Percentiles rank a stretch among this genome's conserved stretches.
Evolutionary conservation across 2,888 invertebrate genomes (phyloP).

Genomic region (Drosophila parthenogenetica): DNA sequence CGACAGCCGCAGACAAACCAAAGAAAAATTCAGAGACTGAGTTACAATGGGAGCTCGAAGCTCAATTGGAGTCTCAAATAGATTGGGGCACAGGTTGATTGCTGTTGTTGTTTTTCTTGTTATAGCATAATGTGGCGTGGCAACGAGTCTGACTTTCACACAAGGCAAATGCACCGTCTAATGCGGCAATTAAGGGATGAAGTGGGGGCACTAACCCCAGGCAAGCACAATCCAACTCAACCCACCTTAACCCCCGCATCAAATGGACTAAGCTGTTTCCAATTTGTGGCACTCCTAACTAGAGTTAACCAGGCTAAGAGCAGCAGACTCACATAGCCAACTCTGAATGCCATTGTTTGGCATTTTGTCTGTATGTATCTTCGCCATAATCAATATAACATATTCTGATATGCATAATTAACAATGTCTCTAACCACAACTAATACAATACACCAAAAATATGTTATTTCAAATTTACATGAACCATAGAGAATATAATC

Average conservation of each 20-base stretch:
- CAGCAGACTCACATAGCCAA: slow-evolving; percentile 8
- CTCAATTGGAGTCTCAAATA: slow-evolving; percentile 32
- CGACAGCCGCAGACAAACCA: slow-evolving; percentile 65
- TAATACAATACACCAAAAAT: neutral
- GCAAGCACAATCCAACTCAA: neutral
- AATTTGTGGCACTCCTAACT: slow-evolving; percentile 43
- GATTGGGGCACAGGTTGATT: slow-evolving; percentile 32
- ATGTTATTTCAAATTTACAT: slow-evolving; percentile 18
- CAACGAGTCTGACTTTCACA: slow-evolving; percentile 56
- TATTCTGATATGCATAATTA: slow-evolving; percentile 27
- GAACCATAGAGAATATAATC: slow-evolving; percentile 14
- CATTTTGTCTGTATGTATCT: slow-evolving; percentile 8
- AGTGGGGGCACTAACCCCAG: slow-evolving; percentile 8
- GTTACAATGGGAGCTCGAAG: slow-evolving; percentile 36
- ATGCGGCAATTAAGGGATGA: slow-evolving; percentile 65
- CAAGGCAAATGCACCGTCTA: slow-evolving; percentile 57
- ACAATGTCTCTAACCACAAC: slow-evolving; percentile 14
- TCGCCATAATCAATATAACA: slow-evolving; percentile 5
- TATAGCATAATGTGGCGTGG: slow-evolving; percentile 44
- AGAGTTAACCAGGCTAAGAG: slow-evolving; percentile 16
- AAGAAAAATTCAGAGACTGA: slow-evolving; percentile 17
- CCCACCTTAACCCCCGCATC: neutral
- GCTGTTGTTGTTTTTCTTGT: slow-evolving; percentile 8
- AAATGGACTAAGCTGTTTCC: slow-evolving; percentile 41
- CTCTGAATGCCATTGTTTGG: slow-evolving; percentile 11